Evolutionary conservation across 2,888 invertebrate genomes (phyloP), one percentile per base, ranked within the genome.

Genomic region (Lottia scabra): DNA sequence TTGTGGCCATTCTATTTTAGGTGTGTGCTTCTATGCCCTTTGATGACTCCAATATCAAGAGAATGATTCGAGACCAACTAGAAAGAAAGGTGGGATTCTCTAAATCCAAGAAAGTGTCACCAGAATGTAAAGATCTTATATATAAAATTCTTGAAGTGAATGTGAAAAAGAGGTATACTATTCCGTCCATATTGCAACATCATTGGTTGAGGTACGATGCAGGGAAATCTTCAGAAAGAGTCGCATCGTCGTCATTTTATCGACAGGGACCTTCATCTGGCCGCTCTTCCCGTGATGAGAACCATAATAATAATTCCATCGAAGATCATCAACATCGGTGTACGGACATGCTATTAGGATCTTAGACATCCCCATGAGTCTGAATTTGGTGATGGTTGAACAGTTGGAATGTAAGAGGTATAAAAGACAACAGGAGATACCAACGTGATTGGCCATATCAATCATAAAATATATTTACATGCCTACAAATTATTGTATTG

Each of bases 141-240:
- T 91, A 93, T 44, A 93, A 93, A 77, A 93, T 97, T 77, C 90
- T 97, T 73, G 96, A 97, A 88, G 96, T 96, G 0, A 95, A 96
- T 84, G 93, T 95, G 63, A 93, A 93, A 26, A 83, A 78, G 64
- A 76, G 89, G 5, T 78, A 77, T 45, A 81, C 83, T 10, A 74
- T 88, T 1, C 27, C 75, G 0, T 78, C 80, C 8, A 86, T 88
- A 30, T 48, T 78, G n/a, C 74, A 77, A 1, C 82, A 84, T 69
- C 67, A 70, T 0, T 86, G 86, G 86, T 69, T 85, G 65, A 73
- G 38, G 30, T 44, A 4, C 26, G 65, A 12, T 48, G 15, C 16
- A 1, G 27, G 10, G n/a, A 19, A 38, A 68, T 38, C 46, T 4
- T 23, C 15, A 44, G 23, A 27, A 46, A 16, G 15, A 56, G 10